Conservation (phyloP, 1,140 invertebrate genomes). For the Episyrphus balteatus region DNA sequence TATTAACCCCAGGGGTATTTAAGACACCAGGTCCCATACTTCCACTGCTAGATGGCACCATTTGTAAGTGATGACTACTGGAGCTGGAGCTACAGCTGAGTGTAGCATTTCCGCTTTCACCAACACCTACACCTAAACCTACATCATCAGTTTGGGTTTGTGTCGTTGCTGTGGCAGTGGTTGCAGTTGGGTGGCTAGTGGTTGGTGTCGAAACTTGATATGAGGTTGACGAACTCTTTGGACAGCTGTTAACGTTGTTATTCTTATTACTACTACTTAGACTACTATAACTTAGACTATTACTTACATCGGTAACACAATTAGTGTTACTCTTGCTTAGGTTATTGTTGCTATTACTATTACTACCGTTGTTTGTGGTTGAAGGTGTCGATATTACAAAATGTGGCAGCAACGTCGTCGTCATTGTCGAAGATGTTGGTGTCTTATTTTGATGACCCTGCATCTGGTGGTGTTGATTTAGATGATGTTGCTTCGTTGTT, state of each 20-base stretch:
- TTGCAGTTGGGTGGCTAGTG: slow-evolving; percentile 6
- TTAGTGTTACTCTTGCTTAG: neutral
- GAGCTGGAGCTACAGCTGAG: neutral
- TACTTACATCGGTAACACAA: neutral
- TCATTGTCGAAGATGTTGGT: slow-evolving; percentile 17
- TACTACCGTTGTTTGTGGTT: slow-evolving; percentile 4
- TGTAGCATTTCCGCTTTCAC: slow-evolving; percentile 5
- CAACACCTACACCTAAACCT: slow-evolving; percentile 6
- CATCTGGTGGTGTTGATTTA: neutral
- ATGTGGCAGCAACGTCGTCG: slow-evolving; percentile 21
- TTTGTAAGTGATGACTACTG: neutral
- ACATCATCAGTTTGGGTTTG: slow-evolving; percentile 29
- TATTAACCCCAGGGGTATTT: neutral
- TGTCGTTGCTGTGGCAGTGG: slow-evolving; percentile 9
- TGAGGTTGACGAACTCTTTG: slow-evolving; percentile 4
- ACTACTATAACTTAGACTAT: slow-evolving; percentile 4
- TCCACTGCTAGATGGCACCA: neutral
- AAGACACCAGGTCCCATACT: neutral
- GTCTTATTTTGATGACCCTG: too few species aligned
- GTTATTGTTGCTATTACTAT: slow-evolving; percentile 6
- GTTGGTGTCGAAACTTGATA: neutral
- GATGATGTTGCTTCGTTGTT: neutral
- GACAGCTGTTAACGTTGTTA: slow-evolving; percentile 18
- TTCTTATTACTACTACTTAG: slow-evolving; percentile 1
- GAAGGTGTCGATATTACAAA: neutral